Percentiles rank a stretch among this genome's conserved stretches.
phyloP scores from a whole-genome alignment of 1,140 invertebrate species.

The Rhagoletis zephyria region DNA sequence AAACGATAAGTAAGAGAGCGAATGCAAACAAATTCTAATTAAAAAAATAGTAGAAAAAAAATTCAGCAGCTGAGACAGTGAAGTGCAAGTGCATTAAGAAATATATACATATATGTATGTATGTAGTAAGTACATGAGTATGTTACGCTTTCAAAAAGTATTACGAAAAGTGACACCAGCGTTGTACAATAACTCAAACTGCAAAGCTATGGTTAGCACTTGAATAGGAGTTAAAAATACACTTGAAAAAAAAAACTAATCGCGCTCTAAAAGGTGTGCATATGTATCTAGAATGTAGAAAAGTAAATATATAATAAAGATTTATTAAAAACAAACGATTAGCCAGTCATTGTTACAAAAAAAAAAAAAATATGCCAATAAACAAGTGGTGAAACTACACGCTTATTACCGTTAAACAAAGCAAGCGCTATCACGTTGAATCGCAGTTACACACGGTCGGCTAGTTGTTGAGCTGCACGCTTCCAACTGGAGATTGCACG shows the following conservation, averaged over 20 bases:
- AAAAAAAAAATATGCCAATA: neutral
- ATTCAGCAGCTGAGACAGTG: neutral
- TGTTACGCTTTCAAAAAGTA: neutral
- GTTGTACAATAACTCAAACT: neutral
- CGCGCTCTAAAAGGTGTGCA: too few relatives aligned
- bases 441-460: neutral
- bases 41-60: neutral
- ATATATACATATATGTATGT: neutral
- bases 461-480: neutral
- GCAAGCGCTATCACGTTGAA: neutral
- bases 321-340: neutral
- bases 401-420: slow-evolving; percentile 32
- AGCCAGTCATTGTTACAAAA: too few relatives aligned
- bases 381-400: neutral
- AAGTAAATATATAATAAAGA: neutral
- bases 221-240: neutral
- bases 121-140: neutral
- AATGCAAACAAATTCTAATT: neutral
- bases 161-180: neutral
- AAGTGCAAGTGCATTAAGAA: neutral
- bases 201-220: too few relatives aligned
- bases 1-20: neutral
- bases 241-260: neutral
- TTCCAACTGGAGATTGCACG: neutral
- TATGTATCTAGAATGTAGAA: neutral